phyloP scores from a whole-genome alignment of 2,888 invertebrate species.

The Phasia obesa region DNA sequence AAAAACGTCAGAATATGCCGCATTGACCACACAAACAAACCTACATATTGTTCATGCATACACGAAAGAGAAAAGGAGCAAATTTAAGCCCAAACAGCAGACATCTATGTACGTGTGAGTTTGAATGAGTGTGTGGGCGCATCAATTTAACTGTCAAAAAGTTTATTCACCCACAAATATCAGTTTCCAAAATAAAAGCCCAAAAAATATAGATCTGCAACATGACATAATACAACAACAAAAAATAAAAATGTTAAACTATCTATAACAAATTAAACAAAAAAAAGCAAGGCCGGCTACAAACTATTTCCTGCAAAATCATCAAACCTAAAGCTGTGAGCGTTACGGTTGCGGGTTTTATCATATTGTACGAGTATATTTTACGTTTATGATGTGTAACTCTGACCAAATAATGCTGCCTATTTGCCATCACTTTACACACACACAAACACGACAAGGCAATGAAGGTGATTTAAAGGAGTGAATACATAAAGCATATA shows the following conservation, averaged over 20 bases:
- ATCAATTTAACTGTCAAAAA: constrained; percentile 75
- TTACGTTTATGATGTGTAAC: constrained; percentile 67
- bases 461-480: constrained; percentile 33
- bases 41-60: neutral
- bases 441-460: neutral
- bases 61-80: neutral
- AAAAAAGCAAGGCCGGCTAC: constrained; percentile 30
- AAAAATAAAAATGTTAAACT: constrained; percentile 38
- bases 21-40: constrained; percentile 21
- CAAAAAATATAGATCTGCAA: constrained; percentile 59
- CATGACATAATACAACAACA: constrained; percentile 50
- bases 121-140: constrained; percentile 38
- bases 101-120: constrained; percentile 4
- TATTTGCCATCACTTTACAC: neutral
- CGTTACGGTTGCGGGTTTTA: constrained; percentile 65
- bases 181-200: constrained; percentile 53
- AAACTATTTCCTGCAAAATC: constrained; percentile 59
- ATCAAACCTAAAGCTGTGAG: constrained; percentile 59
- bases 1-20: constrained; percentile 47
- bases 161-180: constrained; percentile 73
- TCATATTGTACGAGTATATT: constrained; percentile 51
- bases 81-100: constrained; percentile 19
- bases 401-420: constrained; percentile 43
- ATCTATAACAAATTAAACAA: constrained; percentile 14
- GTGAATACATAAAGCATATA: constrained; percentile 5